Evolutionary conservation across 53 echinoderm and acorn worm species (phyloP).

Genomic region (Holothuria leucospilota): DNA sequence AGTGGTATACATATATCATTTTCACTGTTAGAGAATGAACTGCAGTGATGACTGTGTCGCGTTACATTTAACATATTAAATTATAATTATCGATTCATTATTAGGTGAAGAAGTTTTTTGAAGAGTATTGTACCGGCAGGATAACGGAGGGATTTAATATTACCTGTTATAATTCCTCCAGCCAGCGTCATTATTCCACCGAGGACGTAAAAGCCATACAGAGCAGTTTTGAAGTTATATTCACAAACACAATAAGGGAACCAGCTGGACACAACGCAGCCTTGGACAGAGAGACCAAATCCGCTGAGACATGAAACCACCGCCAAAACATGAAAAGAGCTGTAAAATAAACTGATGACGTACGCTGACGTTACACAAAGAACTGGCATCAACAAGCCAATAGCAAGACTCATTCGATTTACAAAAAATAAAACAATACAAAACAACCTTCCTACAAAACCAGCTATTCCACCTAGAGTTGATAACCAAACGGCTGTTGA

Average conservation of each 20-base stretch:
- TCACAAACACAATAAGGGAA: not conserved
- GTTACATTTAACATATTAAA: too few relatives aligned
- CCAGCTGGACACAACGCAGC: not conserved
- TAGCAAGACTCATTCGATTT: not conserved
- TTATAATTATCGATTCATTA: too few relatives aligned
- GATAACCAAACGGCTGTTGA: constrained; percentile 26
- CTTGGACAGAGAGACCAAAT: constrained; percentile 3
- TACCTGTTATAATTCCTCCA: not conserved
- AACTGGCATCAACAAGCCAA: not conserved
- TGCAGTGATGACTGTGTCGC: too few relatives aligned
- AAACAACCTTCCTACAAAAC: constrained; percentile 9
- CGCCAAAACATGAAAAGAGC: not conserved
- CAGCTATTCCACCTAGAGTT: constrained; percentile 15
- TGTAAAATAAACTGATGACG: not conserved
- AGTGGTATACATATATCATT: too few relatives aligned
- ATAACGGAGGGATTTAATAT: too few relatives aligned
- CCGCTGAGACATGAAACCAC: not conserved
- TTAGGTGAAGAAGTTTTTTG: too few relatives aligned
- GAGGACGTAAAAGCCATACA: not conserved
- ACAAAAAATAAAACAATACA: not conserved
- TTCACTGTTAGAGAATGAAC: too few relatives aligned
- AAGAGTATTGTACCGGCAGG: too few relatives aligned
- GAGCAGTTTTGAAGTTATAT: constrained; percentile 8
- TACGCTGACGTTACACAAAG: not conserved
- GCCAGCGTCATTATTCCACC: not conserved